A percentile compares a stretch with the other conserved stretches of the same genome.
Evolutionary conservation across 1,140 invertebrate genomes (phyloP).

Genomic region (Paraescarpia echinospica): DNA sequence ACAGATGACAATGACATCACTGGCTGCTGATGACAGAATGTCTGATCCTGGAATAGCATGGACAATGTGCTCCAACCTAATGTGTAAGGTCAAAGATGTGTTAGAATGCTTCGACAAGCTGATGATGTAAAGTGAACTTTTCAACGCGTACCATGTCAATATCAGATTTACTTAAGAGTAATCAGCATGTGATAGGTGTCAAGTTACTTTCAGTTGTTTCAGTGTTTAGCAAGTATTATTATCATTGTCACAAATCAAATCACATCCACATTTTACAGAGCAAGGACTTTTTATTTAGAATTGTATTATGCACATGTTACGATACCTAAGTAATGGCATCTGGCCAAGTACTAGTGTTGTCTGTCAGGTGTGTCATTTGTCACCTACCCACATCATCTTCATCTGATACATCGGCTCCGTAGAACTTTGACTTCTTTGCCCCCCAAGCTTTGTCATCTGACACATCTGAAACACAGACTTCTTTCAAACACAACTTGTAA

Average conservation of each 20-base stretch:
- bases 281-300: background rate
- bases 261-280: background rate
- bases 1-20: background rate
- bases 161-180: background rate
- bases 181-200: background rate
- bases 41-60: no score
- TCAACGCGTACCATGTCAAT: background rate
- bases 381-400: background rate
- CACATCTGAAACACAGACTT: background rate
- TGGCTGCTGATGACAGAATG: background rate
- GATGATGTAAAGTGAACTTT: background rate
- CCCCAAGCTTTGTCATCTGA: constrained; percentile 17
- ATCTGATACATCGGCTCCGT: constrained; percentile 11
- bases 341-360: no score
- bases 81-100: background rate
- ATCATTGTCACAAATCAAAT: background rate
- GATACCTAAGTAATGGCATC: background rate
- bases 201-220: background rate
- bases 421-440: constrained; percentile 9
- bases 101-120: background rate
- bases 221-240: background rate
- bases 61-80: background rate
- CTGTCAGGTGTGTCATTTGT: background rate
- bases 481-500: background rate
- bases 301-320: no score